Conservation (phyloP, 2,113 vertebrate genomes). For the Arvicanthis niloticus region DNA sequence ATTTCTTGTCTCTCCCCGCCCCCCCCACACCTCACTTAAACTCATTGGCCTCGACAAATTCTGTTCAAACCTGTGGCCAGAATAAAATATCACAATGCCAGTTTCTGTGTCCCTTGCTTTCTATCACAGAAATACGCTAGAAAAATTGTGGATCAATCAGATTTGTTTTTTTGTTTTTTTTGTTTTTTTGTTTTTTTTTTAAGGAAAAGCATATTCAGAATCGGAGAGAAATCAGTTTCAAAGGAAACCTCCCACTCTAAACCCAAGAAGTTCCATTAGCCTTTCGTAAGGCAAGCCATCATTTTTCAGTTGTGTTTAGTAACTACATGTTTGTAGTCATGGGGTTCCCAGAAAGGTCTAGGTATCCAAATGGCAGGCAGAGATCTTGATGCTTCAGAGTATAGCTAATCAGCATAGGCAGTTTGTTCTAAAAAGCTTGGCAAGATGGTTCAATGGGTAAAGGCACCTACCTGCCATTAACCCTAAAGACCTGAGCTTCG, state of each 20-base stretch:
- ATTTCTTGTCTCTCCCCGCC: neutral
- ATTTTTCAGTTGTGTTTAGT: neutral
- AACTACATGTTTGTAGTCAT: neutral
- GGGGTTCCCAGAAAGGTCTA: neutral
- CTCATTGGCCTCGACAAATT: conserved; percentile 23
- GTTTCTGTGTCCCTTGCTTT: conserved; percentile 22
- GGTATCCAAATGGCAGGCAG: neutral
- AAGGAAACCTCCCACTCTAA: conserved; percentile 36
- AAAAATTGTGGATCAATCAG: neutral
- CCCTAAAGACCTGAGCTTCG: neutral
- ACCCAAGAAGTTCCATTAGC: neutral
- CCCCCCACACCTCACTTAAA: neutral
- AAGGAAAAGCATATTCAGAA: conserved; percentile 54
- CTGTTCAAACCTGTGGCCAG: conserved; percentile 50
- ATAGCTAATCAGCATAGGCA: neutral
- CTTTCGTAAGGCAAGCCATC: neutral
- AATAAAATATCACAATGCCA: conserved; percentile 25
- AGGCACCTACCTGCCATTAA: neutral
- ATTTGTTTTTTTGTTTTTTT: neutral
- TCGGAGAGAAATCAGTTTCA: conserved; percentile 54
- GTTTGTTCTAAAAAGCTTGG: conserved; percentile 6
- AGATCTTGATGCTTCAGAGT: neutral
- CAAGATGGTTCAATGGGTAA: neutral
- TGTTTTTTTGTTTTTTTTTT: conserved; percentile 12
- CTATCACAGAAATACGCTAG: conserved; percentile 14